Evolutionary conservation across 2,797 vertebrate species (phyloP), one percentile per base, ranked within the genome.

Genomic region (Salmo trutta): DNA sequence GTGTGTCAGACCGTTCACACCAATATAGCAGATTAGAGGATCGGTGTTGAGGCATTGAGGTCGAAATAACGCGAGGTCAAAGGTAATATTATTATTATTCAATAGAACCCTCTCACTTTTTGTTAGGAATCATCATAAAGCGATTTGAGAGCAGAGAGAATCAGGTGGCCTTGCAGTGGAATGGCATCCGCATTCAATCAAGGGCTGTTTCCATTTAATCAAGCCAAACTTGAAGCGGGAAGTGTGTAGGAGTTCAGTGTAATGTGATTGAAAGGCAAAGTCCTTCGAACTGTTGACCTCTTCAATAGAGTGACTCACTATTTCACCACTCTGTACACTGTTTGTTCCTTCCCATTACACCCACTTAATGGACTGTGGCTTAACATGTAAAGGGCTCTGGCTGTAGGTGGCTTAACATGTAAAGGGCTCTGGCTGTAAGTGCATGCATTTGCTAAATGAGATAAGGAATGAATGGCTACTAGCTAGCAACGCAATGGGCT

Each of bases 281-380:
- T 51, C 21, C 36, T 75, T 64, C 10, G 24, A 7, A 51, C 41
- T 53, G 70, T 10, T 36, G 4, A 75, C 10, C 24, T 33, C 75
- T 65, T 52, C 36, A 12, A 80, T 62, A 5, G 47, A 62, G 64
- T 71, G 41, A 56, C 27, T 4, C 33, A 71, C 68, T 10, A 24
- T n/a, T 31, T 53, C 24, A 59, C 33, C 64, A 47, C 16, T 56
- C 54, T n/a, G 56, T n/a, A 2, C 1, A 59, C 56, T 59, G 41
- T 47, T 47, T 62, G 68, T n/a, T 51, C 19, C 59, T 10, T 67
- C 77, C 64, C 47, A 67, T 74, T 54, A 24, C 62, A 24, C 19
- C 5, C 65, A 67, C 7, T 31, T 76, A 69, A 76, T 75, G 19
- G 7, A 29, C 27, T 33, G 66, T 17, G 17, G 31, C 31, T 47